Conservation (phyloP, 2,113 vertebrate species). For the Petrocephalus zakoni region DNA sequence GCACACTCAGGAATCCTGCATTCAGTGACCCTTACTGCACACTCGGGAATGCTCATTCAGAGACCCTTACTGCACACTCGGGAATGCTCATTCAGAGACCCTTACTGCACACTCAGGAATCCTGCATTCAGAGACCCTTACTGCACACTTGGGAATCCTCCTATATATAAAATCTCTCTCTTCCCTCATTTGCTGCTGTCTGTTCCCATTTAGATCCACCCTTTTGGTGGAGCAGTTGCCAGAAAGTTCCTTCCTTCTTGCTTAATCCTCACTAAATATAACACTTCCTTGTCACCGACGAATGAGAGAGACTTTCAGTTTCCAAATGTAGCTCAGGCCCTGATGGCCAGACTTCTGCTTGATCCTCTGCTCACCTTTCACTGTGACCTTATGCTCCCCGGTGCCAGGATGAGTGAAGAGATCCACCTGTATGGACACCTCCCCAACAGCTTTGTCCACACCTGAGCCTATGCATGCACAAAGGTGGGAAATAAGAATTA, state of each 20-base stretch:
- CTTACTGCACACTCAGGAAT: too few relatives aligned
- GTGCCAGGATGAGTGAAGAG: constrained; percentile 88
- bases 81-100: too few relatives aligned
- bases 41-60: too few relatives aligned
- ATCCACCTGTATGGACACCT: constrained; percentile 89
- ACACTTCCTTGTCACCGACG: not conserved
- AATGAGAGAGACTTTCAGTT: not conserved
- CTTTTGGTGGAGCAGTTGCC: not conserved
- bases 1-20: too few relatives aligned
- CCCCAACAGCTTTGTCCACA: constrained; percentile 86
- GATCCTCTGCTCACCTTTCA: constrained; percentile 72
- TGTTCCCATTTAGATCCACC: not conserved
- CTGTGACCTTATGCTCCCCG: constrained; percentile 86
- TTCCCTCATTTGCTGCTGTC: not conserved
- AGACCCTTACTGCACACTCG: too few relatives aligned
- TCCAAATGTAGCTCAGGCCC: not conserved
- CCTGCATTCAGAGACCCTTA: too few relatives aligned
- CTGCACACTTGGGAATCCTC: not conserved
- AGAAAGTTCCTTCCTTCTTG: not conserved
- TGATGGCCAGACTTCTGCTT: not conserved
- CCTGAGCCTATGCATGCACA: constrained; percentile 65
- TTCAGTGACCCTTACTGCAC: not conserved
- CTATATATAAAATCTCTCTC: not conserved
- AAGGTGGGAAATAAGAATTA: not conserved
- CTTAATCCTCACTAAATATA: not conserved